Evolutionary conservation across 92 coral and sea anemone species (phyloP), one percentile per base, ranked within the genome.

Genomic region (Ricordea florida): DNA sequence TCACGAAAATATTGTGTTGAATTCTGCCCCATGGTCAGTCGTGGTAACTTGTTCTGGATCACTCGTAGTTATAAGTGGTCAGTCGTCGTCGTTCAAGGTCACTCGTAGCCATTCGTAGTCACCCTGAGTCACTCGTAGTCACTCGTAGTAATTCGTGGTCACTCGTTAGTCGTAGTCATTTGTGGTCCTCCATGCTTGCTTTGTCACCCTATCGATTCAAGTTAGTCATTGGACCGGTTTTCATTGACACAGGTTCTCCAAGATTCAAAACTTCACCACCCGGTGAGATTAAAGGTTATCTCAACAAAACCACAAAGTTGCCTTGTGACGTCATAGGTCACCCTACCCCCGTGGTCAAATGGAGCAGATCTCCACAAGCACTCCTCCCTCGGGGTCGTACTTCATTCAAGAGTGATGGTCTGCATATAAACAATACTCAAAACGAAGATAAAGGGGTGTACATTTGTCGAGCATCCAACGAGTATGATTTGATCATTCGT

Each of bases 301-400:
- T 55, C 17, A 76, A 62, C 11, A 82, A 74, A 57, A 40, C 40
- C 17, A 25, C 76, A 33, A 57, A 37, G 20, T 10, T 82, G 27
- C 76, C 42, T 36, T 82, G 87, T 52, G 37, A 32, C 30, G 68
- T 56, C 1, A 24, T 29, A 0, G 87, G 87, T 3, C 23, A 74
- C 70, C 87, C 87, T 30, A 65, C 32, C 21, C 83, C 87, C 6
- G 48, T 24, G 31, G 32, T 82, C 35, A 47, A 49, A 40, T 82
- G 87, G 87, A 14, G 15, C 63, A 45, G 71, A 46, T 62, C 66
- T 23, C 76, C 83, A 3, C 45, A 16, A 6, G 9, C 38, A 52
- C 60, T 69, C 21, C 47, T 56, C n/a, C 87, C 60, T 13, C 33
- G 25, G 69, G 59, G 65, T 25, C 70, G 69, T 17, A 67, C 30